Conservation (phyloP, 1,140 invertebrate genomes). For the Pomacea maculata region DNA sequence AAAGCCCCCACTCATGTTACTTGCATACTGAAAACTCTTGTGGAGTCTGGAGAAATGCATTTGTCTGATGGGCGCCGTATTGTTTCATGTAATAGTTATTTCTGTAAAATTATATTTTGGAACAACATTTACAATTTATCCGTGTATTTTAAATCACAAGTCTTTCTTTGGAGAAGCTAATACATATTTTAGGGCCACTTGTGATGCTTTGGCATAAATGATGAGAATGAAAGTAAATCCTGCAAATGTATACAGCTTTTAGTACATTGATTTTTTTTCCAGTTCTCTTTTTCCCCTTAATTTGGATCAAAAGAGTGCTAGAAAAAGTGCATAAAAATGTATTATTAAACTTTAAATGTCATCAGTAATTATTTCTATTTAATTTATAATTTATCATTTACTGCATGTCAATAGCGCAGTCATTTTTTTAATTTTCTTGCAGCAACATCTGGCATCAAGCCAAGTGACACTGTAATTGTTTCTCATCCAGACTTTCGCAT, state of each 20-base stretch:
- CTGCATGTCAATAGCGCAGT: too few species aligned
- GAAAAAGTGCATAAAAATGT: too few species aligned
- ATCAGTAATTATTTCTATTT: too few species aligned
- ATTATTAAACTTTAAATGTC: too few species aligned
- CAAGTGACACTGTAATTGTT: constrained; percentile 51
- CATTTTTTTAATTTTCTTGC: constrained; percentile 14
- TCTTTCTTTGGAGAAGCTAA: not conserved
- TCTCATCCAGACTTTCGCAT: constrained; percentile 66
- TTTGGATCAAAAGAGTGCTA: too few species aligned
- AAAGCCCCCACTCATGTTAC: constrained; percentile 97
- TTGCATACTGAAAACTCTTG: constrained; percentile 91
- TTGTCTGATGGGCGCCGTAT: constrained; percentile 92
- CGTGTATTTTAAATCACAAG: not conserved
- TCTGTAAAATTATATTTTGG: not conserved
- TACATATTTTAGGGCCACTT: not conserved
- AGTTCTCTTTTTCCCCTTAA: too few species aligned
- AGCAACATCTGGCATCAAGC: constrained; percentile 44
- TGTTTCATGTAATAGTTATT: constrained; percentile 65
- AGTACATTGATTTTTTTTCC: too few species aligned
- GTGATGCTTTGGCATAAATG: too few species aligned
- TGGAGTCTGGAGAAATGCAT: constrained; percentile 95
- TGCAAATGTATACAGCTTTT: too few species aligned
- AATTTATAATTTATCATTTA: too few species aligned
- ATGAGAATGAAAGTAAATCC: too few species aligned
- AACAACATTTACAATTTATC: not conserved